Percentiles rank a stretch among this genome's conserved stretches.
Conservation (phyloP, 2,797 vertebrate species). For the Galago senegalensis region DNA sequence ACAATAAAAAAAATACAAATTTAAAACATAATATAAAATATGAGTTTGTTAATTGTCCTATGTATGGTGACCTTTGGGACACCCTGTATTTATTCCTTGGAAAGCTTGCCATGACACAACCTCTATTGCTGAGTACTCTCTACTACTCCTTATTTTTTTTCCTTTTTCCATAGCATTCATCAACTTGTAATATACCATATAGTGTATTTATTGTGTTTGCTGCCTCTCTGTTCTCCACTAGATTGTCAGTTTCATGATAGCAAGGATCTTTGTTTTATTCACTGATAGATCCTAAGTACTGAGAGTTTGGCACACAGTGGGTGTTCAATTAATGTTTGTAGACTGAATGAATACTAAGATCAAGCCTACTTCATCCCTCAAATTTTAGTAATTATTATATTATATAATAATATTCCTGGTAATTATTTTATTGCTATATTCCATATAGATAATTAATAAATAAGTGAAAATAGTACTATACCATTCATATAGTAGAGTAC, state of each 20-base stretch:
- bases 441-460: neutral
- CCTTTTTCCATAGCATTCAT: constrained; percentile 9
- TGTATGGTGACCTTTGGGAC: too few species aligned
- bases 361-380: neutral
- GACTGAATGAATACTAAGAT: neutral
- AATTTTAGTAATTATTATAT: constrained; percentile 40
- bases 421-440: constrained; percentile 33
- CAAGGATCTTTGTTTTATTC: constrained; percentile 32
- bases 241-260: neutral
- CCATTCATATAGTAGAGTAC: neutral
- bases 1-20: too few species aligned
- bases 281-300: neutral
- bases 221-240: neutral
- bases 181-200: neutral
- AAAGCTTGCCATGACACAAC: neutral
- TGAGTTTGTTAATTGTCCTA: too few species aligned
- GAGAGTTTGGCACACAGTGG: neutral
- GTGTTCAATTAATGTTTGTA: constrained; percentile 28
- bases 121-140: neutral
- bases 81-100: neutral
- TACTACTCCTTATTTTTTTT: neutral
- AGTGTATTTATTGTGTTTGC: neutral
- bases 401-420: neutral
- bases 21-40: too few species aligned
- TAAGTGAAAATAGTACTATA: constrained; percentile 18